A percentile compares a stretch with the other conserved stretches of the same genome.
These are phyloP conservation scores for Pristionchus entomophagus DNA, from an alignment of 2,888 invertebrate species.

Conservation along the genomic window DNA sequence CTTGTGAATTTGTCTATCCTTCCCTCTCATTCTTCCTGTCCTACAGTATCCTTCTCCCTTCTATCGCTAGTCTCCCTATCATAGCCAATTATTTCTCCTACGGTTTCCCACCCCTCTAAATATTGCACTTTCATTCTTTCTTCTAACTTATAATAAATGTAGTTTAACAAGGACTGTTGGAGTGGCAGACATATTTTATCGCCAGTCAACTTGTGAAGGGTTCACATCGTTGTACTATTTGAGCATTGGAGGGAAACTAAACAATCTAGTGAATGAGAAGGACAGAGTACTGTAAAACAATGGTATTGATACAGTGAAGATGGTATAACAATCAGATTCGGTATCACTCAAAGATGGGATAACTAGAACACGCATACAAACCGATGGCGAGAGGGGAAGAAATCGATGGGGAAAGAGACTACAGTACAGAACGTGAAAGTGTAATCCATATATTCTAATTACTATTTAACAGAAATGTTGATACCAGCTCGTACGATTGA, in stretches of 20 bases:
- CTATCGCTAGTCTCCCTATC: conserved; percentile 45
- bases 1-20: conserved; percentile 25
- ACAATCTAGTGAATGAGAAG: background rate
- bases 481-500: conserved; percentile 27
- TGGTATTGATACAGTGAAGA: background rate
- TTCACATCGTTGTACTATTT: background rate
- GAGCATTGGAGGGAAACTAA: conserved; percentile 11
- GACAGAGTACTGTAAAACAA: background rate
- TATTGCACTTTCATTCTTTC: conserved; percentile 30
- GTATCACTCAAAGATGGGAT: background rate
- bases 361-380: background rate
- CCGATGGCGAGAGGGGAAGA: background rate
- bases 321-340: background rate
- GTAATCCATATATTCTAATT: conserved; percentile 1
- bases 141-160: conserved; percentile 41
- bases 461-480: conserved; percentile 38
- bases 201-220: conserved; percentile 11
- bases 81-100: conserved; percentile 40
- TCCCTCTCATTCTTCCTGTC: background rate
- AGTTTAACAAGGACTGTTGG: background rate
- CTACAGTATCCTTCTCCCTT: conserved; percentile 29
- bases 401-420: background rate
- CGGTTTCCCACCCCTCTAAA: conserved; percentile 38
- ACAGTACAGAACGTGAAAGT: background rate
- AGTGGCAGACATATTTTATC: conserved; percentile 13